A percentile compares a stretch with the other conserved stretches of the same genome.
These are phyloP conservation scores for Mythimna pallens DNA, from an alignment of 2,888 invertebrate genomes.

Conservation along the genomic window DNA sequence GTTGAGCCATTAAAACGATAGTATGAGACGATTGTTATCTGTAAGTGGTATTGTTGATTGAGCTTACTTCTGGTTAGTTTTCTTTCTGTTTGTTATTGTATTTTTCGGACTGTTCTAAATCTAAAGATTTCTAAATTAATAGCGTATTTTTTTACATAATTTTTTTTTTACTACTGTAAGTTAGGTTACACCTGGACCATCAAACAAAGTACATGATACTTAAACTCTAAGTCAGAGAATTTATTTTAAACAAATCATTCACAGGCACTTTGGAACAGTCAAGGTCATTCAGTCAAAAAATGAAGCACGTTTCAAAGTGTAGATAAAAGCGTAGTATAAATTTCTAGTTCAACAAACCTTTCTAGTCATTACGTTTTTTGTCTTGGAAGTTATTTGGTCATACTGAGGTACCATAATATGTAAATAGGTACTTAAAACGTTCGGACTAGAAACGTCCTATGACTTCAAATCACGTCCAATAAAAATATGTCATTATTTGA, in stretches of 20 bases:
- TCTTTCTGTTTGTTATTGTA: neutral
- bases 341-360: neutral
- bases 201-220: neutral
- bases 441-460: too few relatives aligned
- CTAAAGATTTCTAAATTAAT: neutral
- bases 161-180: neutral
- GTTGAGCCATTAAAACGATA: slow-evolving; percentile 13
- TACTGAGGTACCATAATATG: neutral
- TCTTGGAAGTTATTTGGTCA: neutral
- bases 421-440: too few relatives aligned
- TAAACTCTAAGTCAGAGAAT: neutral
- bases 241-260: neutral
- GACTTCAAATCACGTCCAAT: too few relatives aligned
- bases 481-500: too few relatives aligned
- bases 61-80: neutral
- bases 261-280: neutral
- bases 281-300: neutral
- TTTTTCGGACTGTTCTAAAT: neutral
- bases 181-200: neutral
- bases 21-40: slow-evolving; percentile 10
- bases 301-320: too few relatives aligned
- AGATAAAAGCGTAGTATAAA: too few relatives aligned
- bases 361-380: neutral
- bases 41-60: slow-evolving; percentile 10
- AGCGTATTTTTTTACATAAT: neutral